phyloP scores from a whole-genome alignment of 1,140 invertebrate genomes.

The Nymphalis io region DNA sequence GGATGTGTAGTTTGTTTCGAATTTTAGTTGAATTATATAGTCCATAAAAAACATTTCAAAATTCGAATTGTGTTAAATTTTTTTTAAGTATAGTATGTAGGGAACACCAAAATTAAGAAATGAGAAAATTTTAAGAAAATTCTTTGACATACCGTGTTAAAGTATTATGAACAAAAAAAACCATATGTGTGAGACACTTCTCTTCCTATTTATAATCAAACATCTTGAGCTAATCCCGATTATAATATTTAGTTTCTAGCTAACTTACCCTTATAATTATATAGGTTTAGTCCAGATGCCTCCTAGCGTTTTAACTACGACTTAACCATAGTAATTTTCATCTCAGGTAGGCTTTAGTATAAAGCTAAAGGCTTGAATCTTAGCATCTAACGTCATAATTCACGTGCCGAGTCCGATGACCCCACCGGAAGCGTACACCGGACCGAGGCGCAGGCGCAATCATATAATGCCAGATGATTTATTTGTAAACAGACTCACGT shows the following conservation, averaged over 20 bases:
- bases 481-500: slow-evolving; percentile 71
- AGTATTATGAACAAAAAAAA: no score
- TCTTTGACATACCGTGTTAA: no score
- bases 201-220: no score
- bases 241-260: not conserved
- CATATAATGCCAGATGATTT: slow-evolving; percentile 72
- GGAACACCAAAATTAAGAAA: no score
- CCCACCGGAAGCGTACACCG: slow-evolving; percentile 44
- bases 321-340: not conserved
- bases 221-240: no score
- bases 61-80: no score
- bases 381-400: slow-evolving; percentile 31
- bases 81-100: no score
- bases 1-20: no score
- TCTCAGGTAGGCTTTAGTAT: slow-evolving; percentile 2
- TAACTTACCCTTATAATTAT: not conserved
- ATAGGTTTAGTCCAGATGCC: not conserved
- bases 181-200: no score
- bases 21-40: no score
- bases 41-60: no score
- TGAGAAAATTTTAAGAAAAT: no score
- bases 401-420: slow-evolving; percentile 45
- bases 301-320: slow-evolving; percentile 2
- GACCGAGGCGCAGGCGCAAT: slow-evolving; percentile 51
- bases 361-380: slow-evolving; percentile 4